These are phyloP conservation scores for Pseudomyrmex concolor DNA, from an alignment of 1,140 invertebrate genomes.

Conservation along the genomic window DNA sequence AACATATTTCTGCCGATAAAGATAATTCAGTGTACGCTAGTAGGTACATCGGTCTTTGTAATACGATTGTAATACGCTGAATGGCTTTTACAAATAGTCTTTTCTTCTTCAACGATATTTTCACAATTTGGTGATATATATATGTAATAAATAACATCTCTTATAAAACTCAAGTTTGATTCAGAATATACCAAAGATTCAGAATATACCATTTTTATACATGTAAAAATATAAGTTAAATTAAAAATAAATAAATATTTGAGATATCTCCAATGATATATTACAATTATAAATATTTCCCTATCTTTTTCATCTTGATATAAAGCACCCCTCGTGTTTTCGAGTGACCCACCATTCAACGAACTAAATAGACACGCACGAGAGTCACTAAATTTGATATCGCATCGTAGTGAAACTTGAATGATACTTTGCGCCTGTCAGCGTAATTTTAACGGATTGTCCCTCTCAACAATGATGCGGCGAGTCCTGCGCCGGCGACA, in stretches of 20 bases:
- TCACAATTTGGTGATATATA: neutral
- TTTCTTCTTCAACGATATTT: neutral
- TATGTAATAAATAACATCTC: too few relatives aligned
- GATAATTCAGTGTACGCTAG: neutral
- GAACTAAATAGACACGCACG: slow-evolving; percentile 10
- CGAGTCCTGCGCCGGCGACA: slow-evolving; percentile 23
- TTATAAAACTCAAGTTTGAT: too few relatives aligned
- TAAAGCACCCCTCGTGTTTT: neutral
- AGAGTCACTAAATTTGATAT: neutral
- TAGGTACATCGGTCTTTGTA: neutral
- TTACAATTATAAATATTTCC: neutral
- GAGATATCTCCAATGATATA: too few relatives aligned
- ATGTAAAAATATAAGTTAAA: too few relatives aligned
- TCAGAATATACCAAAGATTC: too few relatives aligned
- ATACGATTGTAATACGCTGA: slow-evolving; percentile 1
- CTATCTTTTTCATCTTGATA: neutral
- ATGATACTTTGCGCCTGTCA: slow-evolving; percentile 75
- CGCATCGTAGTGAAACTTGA: slow-evolving; percentile 15
- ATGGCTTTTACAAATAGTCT: neutral
- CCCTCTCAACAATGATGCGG: slow-evolving; percentile 56
- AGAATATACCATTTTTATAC: too few relatives aligned
- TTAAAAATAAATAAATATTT: too few relatives aligned
- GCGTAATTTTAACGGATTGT: slow-evolving; percentile 79
- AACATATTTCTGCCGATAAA: slow-evolving; percentile 11
- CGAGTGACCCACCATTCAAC: neutral